These are phyloP conservation scores for Drepana arcuata DNA, from an alignment of 1,140 invertebrate genomes.

Conservation along the genomic window DNA sequence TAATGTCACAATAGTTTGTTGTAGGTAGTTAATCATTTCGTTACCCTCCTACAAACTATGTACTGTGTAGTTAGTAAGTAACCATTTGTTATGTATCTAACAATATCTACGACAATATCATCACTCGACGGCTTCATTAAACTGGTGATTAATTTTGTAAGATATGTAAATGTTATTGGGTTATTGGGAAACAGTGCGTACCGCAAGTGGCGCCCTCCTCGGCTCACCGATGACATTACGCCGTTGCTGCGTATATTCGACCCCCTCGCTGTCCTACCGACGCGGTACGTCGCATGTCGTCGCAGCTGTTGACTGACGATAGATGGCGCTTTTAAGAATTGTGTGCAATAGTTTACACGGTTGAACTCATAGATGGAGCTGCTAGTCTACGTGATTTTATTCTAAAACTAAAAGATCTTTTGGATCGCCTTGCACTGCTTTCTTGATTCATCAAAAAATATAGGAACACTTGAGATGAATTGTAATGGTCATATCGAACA, in stretches of 20 bases:
- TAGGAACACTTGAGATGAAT: conserved; percentile 1
- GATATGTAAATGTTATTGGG: too few relatives aligned
- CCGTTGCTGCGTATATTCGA: conserved; percentile 82
- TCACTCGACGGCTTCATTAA: too few relatives aligned
- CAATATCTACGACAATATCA: too few relatives aligned
- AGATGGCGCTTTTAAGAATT: conserved; percentile 54
- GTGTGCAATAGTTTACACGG: conserved; percentile 36
- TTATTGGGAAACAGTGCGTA: conserved; percentile 71
- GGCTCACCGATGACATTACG: conserved; percentile 82
- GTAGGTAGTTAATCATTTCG: too few relatives aligned
- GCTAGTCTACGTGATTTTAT: conserved; percentile 9
- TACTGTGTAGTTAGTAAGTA: too few relatives aligned
- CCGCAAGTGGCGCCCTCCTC: conserved; percentile 79
- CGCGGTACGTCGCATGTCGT: conserved; percentile 66
- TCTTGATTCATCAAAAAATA: too few relatives aligned
- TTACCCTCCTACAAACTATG: too few relatives aligned
- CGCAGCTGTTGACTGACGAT: conserved; percentile 29
- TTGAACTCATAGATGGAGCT: conserved; percentile 42
- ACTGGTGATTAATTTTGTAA: too few relatives aligned
- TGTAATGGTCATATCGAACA: background rate
- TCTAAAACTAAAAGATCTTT: conserved; percentile 9
- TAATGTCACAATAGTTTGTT: too few relatives aligned
- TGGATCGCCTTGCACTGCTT: conserved; percentile 23
- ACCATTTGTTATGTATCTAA: too few relatives aligned
- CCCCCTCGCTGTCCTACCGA: conserved; percentile 70